These are phyloP conservation scores for Etheostoma cragini DNA, from an alignment of 2,113 vertebrate species.

Conservation along the genomic window DNA sequence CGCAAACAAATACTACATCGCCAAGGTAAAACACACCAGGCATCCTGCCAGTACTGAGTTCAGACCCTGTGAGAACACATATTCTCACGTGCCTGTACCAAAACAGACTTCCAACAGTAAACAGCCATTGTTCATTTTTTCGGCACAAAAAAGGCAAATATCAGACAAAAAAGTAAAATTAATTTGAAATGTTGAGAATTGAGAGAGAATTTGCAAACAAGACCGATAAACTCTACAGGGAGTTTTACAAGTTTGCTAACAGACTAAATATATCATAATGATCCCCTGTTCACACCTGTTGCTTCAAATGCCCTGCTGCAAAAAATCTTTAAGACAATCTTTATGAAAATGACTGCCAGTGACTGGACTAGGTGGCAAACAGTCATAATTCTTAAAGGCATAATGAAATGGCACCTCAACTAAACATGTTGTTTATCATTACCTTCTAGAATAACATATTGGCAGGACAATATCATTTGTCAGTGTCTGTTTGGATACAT, in stretches of 20 bases:
- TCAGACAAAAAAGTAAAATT: not conserved
- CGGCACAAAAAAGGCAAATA: not conserved
- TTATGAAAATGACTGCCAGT: not conserved
- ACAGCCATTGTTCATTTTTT: not conserved
- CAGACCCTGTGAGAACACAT: not conserved
- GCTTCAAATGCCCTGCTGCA: not conserved
- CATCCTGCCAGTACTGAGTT: conserved; percentile 3
- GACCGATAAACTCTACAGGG: not conserved
- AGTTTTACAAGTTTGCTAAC: not conserved
- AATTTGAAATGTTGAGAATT: not conserved
- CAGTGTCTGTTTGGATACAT: too few species aligned
- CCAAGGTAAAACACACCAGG: conserved; percentile 1
- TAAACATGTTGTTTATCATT: not conserved
- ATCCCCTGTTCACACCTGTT: not conserved
- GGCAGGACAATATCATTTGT: too few species aligned
- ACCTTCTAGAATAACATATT: not conserved
- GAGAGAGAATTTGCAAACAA: not conserved
- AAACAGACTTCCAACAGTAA: not conserved
- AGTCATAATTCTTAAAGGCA: not conserved
- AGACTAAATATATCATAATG: not conserved
- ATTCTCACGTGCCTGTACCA: not conserved
- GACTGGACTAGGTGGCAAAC: not conserved
- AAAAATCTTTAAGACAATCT: not conserved
- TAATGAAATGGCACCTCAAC: not conserved
- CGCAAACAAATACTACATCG: conserved; percentile 28